These are phyloP conservation scores for Orthosia gracilis DNA, from an alignment of 2,888 invertebrate genomes.

Conservation along the genomic window DNA sequence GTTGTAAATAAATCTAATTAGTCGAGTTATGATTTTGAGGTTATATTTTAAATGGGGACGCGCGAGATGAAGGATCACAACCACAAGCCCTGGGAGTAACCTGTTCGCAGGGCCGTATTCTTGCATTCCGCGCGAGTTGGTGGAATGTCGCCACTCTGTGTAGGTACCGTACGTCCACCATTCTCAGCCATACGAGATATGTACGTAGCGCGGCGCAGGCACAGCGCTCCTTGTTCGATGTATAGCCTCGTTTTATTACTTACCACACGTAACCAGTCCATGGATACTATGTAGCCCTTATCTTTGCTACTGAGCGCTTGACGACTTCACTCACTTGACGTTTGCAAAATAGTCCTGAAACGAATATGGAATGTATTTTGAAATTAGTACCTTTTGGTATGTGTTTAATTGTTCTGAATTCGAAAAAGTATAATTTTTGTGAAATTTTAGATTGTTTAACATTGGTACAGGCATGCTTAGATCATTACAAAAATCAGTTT, in stretches of 20 bases:
- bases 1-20: slow-evolving; percentile 80
- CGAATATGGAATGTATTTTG: slow-evolving; percentile 38
- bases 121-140: slow-evolving; percentile 85
- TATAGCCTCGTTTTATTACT: slow-evolving; percentile 83
- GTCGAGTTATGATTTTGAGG: slow-evolving; percentile 77
- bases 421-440: slow-evolving; percentile 17
- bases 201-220: slow-evolving; percentile 83
- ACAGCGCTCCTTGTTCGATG: slow-evolving; percentile 77
- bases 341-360: slow-evolving; percentile 59
- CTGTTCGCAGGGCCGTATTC: slow-evolving; percentile 87
- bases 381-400: slow-evolving; percentile 4
- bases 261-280: slow-evolving; percentile 80
- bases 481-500: not conserved
- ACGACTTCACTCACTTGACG: slow-evolving; percentile 65
- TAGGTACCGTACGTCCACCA: slow-evolving; percentile 87
- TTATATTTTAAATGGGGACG: slow-evolving; percentile 82
- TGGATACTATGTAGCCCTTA: slow-evolving; percentile 81
- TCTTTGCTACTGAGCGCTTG: slow-evolving; percentile 80
- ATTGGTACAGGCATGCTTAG: not conserved
- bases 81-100: slow-evolving; percentile 80
- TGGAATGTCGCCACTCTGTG: slow-evolving; percentile 88
- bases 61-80: slow-evolving; percentile 80
- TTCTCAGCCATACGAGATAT: slow-evolving; percentile 87
- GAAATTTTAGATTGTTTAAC: slow-evolving; percentile 1
- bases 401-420: slow-evolving; percentile 26